These are phyloP conservation scores for Timema cristinae DNA, from an alignment of 2,888 invertebrate genomes.

Conservation along the genomic window DNA sequence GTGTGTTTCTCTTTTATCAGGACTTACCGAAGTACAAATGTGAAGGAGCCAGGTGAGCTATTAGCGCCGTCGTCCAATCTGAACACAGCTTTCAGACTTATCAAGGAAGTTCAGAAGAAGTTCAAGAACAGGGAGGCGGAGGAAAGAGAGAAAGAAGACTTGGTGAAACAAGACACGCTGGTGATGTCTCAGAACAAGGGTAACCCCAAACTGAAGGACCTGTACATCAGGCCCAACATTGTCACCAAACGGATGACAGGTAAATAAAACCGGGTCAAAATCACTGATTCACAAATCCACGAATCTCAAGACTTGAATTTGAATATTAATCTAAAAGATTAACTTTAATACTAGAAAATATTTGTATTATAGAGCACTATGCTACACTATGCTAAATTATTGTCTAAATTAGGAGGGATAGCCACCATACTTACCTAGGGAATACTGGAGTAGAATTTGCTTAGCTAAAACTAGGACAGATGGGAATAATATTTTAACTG, in stretches of 20 bases:
- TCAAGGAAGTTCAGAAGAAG: conserved; percentile 98
- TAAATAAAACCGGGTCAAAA: conserved; percentile 31
- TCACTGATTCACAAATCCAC: background rate
- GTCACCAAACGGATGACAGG: conserved; percentile 93
- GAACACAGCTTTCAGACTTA: conserved; percentile 93
- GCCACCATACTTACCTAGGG: too few species aligned
- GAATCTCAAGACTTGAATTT: too few species aligned
- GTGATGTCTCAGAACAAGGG: conserved; percentile 92
- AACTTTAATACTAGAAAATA: too few species aligned
- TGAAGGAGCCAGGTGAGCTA: conserved; percentile 94
- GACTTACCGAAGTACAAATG: conserved; percentile 95
- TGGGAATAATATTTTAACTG: too few species aligned
- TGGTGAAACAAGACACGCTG: conserved; percentile 97
- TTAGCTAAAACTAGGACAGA: too few species aligned
- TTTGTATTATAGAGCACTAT: too few species aligned
- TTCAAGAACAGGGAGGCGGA: conserved; percentile 98
- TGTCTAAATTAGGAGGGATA: too few species aligned
- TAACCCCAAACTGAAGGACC: conserved; percentile 93
- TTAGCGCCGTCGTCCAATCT: conserved; percentile 93
- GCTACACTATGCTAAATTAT: too few species aligned
- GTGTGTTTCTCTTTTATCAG: conserved; percentile 45
- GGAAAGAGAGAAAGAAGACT: conserved; percentile 96
- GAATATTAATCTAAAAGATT: too few species aligned
- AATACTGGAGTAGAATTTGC: too few species aligned
- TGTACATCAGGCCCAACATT: conserved; percentile 98